Base-by-base conservation (phyloP, 1,140 invertebrate species). In the Nomia melanderi region DNA sequence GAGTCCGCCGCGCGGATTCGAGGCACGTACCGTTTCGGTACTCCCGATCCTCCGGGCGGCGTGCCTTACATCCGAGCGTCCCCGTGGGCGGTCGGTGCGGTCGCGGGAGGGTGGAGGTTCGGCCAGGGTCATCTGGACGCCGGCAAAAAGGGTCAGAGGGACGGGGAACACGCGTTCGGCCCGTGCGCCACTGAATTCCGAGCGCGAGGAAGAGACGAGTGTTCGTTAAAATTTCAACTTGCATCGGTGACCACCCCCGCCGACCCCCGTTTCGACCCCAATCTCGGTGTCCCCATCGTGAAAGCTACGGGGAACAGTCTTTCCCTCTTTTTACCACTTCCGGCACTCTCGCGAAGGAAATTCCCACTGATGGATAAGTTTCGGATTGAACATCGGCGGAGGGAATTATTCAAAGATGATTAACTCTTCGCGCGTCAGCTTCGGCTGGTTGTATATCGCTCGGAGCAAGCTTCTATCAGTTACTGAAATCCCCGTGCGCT, bases 181-280 rank as follows among this genome's bases (percentile, higher is more conserved):
- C 50, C 33, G 29, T 27, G 54, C 39, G 36, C 67, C 25, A 39
- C 50, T 65, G 71, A 82, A 83, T 83, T 83, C 59, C 33, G 69
- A 47, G 41, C 59, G 75, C 47, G 41, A 65, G 50, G 73, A 39
- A n/a, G 39, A 27, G 56, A 31, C 44, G 62, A 53, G 36, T 54
- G 76, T 78, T 83, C 75, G 65, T 82, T 83, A 83, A 81, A 83
- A 82, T 83, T 83, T 82, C 76, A 83, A 53, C 76, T 65, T 78
- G 80, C 80, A 81, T 83, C 78, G 57, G 71, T 83, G 59, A 78
- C 63, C 62, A 75, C 3, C 39, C 33, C 57, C 1, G 33, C 31
- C 31, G 2, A 33, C 20, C 14, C 25, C 17, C 47, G 4, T 1
- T n/a, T n/a, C 47, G 20, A 50, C 47, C 47, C n/a, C 47, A n/a